Conservation (phyloP, 2,113 vertebrate species). For the Hemibates koningsi region DNA sequence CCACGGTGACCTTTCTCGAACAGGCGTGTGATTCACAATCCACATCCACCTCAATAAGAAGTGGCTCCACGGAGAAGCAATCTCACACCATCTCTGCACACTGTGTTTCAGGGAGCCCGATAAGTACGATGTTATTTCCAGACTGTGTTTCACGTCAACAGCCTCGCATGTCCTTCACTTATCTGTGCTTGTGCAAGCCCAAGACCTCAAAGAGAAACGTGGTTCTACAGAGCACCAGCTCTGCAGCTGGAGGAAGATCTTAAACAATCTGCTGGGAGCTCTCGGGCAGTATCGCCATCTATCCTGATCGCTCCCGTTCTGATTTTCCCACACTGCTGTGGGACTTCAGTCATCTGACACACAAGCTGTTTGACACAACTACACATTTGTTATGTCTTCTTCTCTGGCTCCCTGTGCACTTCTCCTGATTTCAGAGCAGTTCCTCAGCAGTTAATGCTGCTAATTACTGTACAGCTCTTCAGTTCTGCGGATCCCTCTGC, state of each 20-base stretch:
- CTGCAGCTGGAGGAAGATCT: background rate
- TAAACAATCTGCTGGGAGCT: background rate
- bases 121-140: conserved; percentile 45
- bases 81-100: conserved; percentile 43
- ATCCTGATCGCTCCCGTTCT: background rate
- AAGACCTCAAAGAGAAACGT: background rate
- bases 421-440: conserved; percentile 7
- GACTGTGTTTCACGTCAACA: conserved; percentile 21
- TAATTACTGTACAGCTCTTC: conserved; percentile 47
- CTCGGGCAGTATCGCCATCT: background rate
- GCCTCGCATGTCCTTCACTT: background rate
- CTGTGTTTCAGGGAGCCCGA: background rate
- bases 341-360: background rate
- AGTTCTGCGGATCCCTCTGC: background rate
- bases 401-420: background rate
- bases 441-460: conserved; percentile 20
- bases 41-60: background rate
- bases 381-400: background rate
- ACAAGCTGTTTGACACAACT: background rate
- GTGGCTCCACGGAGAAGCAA: conserved; percentile 24
- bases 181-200: background rate
- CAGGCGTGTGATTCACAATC: conserved; percentile 35
- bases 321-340: background rate
- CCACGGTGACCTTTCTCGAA: conserved; percentile 43
- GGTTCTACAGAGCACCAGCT: background rate